Conservation (phyloP, 1,140 invertebrate genomes). For the Orchestia grillus region DNA sequence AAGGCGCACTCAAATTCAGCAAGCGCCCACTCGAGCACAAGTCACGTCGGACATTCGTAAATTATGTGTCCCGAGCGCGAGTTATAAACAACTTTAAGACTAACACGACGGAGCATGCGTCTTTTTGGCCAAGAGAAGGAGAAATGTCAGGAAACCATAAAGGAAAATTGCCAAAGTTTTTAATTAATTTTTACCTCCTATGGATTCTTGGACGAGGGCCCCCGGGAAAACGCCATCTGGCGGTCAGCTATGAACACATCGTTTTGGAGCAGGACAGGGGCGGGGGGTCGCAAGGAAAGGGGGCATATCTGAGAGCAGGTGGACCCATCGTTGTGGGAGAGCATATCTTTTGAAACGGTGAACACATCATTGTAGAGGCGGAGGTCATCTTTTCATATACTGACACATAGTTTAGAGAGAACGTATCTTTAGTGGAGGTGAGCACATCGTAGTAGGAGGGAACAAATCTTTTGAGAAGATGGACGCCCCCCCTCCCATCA, state of each 20-base stretch:
- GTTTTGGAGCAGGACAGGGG: too few species aligned
- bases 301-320: too few species aligned
- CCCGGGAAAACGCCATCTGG: background rate
- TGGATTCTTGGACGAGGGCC: background rate
- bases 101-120: background rate
- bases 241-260: background rate
- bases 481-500: too few species aligned
- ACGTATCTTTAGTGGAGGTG: too few species aligned
- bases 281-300: too few species aligned
- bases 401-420: too few species aligned
- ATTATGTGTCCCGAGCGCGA: background rate
- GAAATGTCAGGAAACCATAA: background rate
- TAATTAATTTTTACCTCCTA: background rate
- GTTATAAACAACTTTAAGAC: background rate
- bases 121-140: background rate
- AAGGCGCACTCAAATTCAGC: background rate
- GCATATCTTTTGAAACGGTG: too few species aligned
- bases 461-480: too few species aligned
- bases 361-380: too few species aligned
- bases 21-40: background rate
- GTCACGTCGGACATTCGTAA: background rate
- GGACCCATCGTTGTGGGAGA: too few species aligned
- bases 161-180: background rate
- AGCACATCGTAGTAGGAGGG: too few species aligned
- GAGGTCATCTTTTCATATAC: too few species aligned